Conservation (phyloP, 2,113 vertebrate genomes). For the Chelonoidis abingdonii region DNA sequence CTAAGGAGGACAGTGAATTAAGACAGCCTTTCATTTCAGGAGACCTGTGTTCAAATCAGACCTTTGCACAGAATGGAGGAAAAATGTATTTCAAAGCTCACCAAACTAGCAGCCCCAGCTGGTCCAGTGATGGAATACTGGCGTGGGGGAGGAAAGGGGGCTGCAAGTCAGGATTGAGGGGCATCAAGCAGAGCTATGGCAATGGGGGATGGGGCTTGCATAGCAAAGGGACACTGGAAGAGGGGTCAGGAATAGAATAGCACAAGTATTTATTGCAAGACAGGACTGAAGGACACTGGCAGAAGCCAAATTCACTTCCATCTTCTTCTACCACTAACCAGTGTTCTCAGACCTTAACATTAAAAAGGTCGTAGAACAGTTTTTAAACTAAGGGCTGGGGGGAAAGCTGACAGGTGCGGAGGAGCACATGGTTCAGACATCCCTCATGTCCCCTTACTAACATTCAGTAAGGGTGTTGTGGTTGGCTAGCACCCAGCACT, state of each 20-base stretch:
- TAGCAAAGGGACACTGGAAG: neutral
- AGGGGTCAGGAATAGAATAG: neutral
- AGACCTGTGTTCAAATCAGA: neutral
- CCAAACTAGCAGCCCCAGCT: neutral
- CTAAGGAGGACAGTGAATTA: accelerated
- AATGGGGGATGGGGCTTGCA: neutral
- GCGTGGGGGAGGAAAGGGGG: neutral
- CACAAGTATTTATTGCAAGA: no score
- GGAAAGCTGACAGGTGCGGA: no score
- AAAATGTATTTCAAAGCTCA: neutral
- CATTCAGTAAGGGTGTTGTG: no score
- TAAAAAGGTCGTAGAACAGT: no score
- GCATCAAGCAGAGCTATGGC: neutral
- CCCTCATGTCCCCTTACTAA: no score
- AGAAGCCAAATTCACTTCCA: neutral
- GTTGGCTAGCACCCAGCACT: no score
- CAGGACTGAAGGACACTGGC: neutral
- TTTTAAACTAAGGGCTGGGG: no score
- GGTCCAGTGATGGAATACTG: neutral
- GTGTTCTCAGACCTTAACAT: neutral
- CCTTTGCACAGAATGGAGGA: neutral
- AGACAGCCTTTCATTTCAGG: neutral
- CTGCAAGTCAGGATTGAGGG: neutral
- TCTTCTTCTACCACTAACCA: neutral
- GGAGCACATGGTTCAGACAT: no score